Base-by-base conservation (phyloP, 23 tunicate genomes). In the Oikopleura vanhoeffeni region DNA sequence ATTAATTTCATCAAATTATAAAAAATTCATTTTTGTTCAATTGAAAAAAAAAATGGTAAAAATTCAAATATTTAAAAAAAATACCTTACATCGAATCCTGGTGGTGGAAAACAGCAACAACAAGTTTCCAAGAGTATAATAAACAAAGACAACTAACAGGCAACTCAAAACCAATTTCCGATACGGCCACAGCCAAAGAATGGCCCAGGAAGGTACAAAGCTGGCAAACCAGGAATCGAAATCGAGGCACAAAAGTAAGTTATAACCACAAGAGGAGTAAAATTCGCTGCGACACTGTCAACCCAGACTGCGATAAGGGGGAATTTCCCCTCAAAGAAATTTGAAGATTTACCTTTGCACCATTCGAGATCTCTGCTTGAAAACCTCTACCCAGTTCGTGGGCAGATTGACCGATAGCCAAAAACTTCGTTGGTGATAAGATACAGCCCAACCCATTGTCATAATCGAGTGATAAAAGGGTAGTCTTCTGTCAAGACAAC, bases 311-410 rank as follows among this genome's bases (percentile, higher is more conserved):
- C 79, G 32, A 18, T 18, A 71, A 34, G 33, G 79, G 79, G 38
- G 32, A 71, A 2, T 71, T 92, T 94, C 82, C 90, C 79, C 34
- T 71, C 79, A 30, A 71, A 71, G 60, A 71, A 71, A 71, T 18
- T 71, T 34, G 27, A 34, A 3, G 32, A 32, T 30, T 71, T 71
- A 24, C 79, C 79, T 30, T 71, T 71, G 79, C 79, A 71, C 79
- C 79, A 71, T 4, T 24, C 79, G 79, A 32, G 79, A 71, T 13
- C 79, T 30, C 79, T 71, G 79, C 30, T 71, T 71, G 79, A 71
- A 71, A n/a, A 71, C 35, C 30, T 71, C 79, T 30, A 32, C 30
- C 90, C 27, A 71, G 2, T 32, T 71, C 79, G 79, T 71, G 79
- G 3, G 79, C 34, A 28, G 79, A 71, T 30, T 71, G 79, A 2